Base-by-base conservation (phyloP, 2,888 invertebrate genomes). In the Morpho achilles region DNA sequence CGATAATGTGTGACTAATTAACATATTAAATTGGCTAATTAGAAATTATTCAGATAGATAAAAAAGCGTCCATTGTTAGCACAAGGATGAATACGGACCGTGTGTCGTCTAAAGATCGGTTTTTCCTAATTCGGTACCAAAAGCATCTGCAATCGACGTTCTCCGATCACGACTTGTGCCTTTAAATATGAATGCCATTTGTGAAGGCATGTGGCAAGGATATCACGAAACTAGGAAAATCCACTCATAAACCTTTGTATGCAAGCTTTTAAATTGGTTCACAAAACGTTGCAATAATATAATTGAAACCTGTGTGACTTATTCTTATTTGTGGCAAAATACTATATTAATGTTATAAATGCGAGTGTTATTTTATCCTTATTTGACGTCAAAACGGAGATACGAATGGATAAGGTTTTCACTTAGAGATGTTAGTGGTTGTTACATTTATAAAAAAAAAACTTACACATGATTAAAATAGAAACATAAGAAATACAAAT, bases 171-270 rank as follows among this genome's bases (percentile, higher is more conserved):
- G 88, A 88, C 75, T 85, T 76, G 75, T 84, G 76, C 88, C 86
- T 87, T 88, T 88, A 84, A 81, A 87, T 80, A 76, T 72, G 75
- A 79, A 71, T 85, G 82, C 82, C 84, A 85, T 86, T 85, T 83
- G 76, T 80, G 73, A 76, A 76, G 74, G 54, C 44, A 53, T 47
- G 47, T 73, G 69, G 83, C 84, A 82, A 87, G 84, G 85, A 87
- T 85, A 82, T 82, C 79, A 77, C 79, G 79, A 82, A 79, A 75
- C 74, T 68, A 78, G 87, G 88, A 84, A 87, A 88, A 85, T 75
- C 88, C 88, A 76, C 70, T 75, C 71, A 79, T 82, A 79, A 79
- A 77, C 67, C 69, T 72, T 75, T 73, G 58, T 74, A 68, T 69
- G 65, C 69, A 69, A 43, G 39, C 52, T 58, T 68, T 64, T 67